phyloP scores from a whole-genome alignment of 2,888 invertebrate species.

The Drosophila robusta region DNA sequence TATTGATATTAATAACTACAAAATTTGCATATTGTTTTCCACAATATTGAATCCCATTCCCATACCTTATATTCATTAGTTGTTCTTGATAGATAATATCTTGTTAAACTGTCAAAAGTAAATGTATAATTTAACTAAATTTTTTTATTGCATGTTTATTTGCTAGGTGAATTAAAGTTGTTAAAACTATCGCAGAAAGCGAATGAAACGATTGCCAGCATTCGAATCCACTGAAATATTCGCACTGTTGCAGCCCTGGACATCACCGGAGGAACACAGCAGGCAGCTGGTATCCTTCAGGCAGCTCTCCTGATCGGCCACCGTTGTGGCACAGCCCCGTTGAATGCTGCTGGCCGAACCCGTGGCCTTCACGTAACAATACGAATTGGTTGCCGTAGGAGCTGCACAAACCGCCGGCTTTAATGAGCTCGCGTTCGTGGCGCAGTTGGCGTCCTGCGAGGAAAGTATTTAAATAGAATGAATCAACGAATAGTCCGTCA shows the following conservation, averaged over 20 bases:
- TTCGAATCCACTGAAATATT: slow-evolving; percentile 55
- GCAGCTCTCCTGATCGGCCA: slow-evolving; percentile 66
- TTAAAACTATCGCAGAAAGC: slow-evolving; percentile 49
- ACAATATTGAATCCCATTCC: not conserved
- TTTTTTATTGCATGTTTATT: slow-evolving; percentile 11
- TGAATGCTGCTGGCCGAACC: slow-evolving; percentile 54
- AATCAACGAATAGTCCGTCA: too few species aligned
- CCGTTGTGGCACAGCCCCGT: slow-evolving; percentile 75
- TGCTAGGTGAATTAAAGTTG: not conserved
- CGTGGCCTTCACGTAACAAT: slow-evolving; percentile 74
- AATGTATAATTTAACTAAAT: not conserved
- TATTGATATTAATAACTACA: not conserved
- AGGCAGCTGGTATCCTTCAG: slow-evolving; percentile 69
- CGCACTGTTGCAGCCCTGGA: slow-evolving; percentile 72
- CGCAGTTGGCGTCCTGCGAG: slow-evolving; percentile 70
- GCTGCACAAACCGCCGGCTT: slow-evolving; percentile 68
- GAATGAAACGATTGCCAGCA: slow-evolving; percentile 62
- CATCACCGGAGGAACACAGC: slow-evolving; percentile 78
- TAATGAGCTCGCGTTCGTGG: slow-evolving; percentile 55
- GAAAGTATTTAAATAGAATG: too few species aligned
- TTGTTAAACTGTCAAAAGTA: too few species aligned
- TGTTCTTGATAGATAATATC: too few species aligned
- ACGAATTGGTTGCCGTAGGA: slow-evolving; percentile 79
- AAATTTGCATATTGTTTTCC: too few species aligned
- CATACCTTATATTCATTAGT: not conserved